Conservation (phyloP, 2,797 vertebrate species). For the Acrossocheilus fasciatus region DNA sequence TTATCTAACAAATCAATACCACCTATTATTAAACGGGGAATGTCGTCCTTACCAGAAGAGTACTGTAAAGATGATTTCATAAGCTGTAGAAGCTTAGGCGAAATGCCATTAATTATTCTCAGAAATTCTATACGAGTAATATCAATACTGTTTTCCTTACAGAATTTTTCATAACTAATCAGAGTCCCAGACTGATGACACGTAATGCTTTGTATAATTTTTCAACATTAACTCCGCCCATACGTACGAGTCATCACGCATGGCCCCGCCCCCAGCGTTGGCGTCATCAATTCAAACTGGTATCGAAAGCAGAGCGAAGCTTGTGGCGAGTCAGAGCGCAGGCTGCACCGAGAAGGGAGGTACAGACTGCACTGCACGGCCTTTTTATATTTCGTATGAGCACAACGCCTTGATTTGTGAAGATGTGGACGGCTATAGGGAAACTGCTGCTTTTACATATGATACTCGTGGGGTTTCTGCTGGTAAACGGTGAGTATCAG, state of each 20-base stretch:
- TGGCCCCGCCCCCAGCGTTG: conserved; percentile 41
- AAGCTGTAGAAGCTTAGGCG: too few relatives aligned
- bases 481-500: conserved; percentile 72
- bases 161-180: too few relatives aligned
- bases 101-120: too few relatives aligned
- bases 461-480: conserved; percentile 75
- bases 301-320: conserved; percentile 54
- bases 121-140: too few relatives aligned
- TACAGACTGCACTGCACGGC: conserved; percentile 31
- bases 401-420: conserved; percentile 69
- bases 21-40: too few relatives aligned
- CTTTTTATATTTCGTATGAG: conserved; percentile 61
- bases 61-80: too few relatives aligned
- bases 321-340: conserved; percentile 39
- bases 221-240: conserved; percentile 19
- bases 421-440: conserved; percentile 79
- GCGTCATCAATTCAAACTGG: conserved; percentile 59
- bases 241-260: conserved; percentile 25
- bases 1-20: too few relatives aligned
- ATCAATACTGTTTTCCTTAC: too few relatives aligned
- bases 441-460: conserved; percentile 80
- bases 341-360: conserved; percentile 48
- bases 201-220: background rate
- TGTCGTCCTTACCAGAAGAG: too few relatives aligned
- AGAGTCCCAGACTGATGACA: background rate